phyloP scores from a whole-genome alignment of 2,113 vertebrate species.

The Aix galericulata region DNA sequence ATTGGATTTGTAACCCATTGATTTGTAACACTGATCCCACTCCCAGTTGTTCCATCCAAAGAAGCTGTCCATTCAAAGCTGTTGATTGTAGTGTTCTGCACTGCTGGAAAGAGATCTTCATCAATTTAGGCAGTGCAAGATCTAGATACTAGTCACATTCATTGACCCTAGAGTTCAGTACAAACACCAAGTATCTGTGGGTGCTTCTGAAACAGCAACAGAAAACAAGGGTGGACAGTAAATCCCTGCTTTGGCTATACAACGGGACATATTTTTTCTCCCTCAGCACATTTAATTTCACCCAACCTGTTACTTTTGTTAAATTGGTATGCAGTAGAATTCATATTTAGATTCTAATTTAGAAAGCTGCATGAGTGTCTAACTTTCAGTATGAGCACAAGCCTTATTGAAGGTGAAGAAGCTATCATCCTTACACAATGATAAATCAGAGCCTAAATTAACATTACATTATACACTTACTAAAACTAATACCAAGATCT shows the following conservation, averaged over 20 bases:
- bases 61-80: background rate
- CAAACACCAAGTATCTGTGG: fast-evolving
- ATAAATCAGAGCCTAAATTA: background rate
- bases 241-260: background rate
- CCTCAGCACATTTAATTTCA: background rate
- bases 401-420: background rate
- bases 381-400: background rate
- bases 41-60: background rate
- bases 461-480: background rate
- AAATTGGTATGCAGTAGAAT: background rate
- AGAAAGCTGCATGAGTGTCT: background rate
- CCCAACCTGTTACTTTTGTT: fast-evolving
- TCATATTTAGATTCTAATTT: background rate
- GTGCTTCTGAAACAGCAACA: background rate
- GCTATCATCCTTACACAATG: background rate
- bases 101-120: background rate
- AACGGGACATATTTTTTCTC: fast-evolving
- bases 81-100: background rate
- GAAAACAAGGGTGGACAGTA: background rate
- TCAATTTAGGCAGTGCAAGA: background rate
- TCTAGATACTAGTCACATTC: background rate
- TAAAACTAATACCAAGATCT: background rate
- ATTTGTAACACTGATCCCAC: background rate
- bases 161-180: background rate
- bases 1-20: background rate